Conservation (phyloP, 2,797 vertebrate genomes). For the Ctenopoma multispine region DNA sequence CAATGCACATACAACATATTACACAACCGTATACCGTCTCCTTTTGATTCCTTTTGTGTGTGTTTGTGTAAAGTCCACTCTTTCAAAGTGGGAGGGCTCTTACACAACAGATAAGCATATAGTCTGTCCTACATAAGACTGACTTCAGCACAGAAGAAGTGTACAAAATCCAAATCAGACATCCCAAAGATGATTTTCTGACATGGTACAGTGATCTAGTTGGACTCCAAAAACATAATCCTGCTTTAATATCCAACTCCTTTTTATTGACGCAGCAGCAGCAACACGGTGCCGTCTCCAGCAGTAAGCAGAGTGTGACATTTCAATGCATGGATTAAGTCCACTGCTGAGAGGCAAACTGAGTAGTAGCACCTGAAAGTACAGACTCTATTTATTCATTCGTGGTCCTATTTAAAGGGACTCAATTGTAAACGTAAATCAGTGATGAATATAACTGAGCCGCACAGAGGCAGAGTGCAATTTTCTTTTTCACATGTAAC, state of each 20-base stretch:
- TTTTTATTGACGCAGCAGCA: slow-evolving; percentile 30
- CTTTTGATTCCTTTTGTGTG: slow-evolving; percentile 25
- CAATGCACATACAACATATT: slow-evolving; percentile 1
- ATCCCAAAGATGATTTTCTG: slow-evolving; percentile 46
- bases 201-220: slow-evolving; percentile 46
- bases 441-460: not conserved
- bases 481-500: not conserved
- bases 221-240: slow-evolving; percentile 51
- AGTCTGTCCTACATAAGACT: slow-evolving; percentile 23
- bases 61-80: not conserved
- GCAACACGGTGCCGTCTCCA: slow-evolving; percentile 14
- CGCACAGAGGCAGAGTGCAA: not conserved
- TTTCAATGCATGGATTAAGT: slow-evolving; percentile 26
- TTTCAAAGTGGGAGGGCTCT: slow-evolving; percentile 17
- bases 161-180: slow-evolving; percentile 29
- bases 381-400: not conserved
- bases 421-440: slow-evolving; percentile 22
- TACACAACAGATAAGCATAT: slow-evolving; percentile 9
- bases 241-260: slow-evolving; percentile 41
- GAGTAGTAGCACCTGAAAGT: slow-evolving; percentile 6
- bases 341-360: slow-evolving; percentile 18
- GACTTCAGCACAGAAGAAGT: not conserved
- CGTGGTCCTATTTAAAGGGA: not conserved
- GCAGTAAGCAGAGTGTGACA: slow-evolving; percentile 35
- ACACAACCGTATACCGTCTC: slow-evolving; percentile 12